Conservation (phyloP, 2,797 vertebrate species). For the Eptatretus atami region DNA sequence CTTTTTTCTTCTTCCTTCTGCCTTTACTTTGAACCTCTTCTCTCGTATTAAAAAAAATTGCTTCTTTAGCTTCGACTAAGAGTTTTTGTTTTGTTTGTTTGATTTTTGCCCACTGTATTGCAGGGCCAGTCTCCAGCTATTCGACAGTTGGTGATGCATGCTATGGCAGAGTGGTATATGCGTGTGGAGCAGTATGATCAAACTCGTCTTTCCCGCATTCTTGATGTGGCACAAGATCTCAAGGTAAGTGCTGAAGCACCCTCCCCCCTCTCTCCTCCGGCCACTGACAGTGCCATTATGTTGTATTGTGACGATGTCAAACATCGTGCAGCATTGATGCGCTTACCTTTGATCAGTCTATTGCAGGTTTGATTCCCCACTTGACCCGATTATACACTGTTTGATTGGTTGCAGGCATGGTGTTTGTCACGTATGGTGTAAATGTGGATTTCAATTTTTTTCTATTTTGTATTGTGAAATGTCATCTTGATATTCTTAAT, state of each 20-base stretch:
- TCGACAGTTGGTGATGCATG: slow-evolving; percentile 97
- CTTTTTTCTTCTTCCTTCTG: background rate
- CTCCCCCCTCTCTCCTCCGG: slow-evolving; percentile 3
- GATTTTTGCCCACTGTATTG: background rate
- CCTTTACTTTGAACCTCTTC: background rate
- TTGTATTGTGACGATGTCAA: too few relatives aligned
- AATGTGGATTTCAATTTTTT: too few relatives aligned
- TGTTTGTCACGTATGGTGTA: too few relatives aligned
- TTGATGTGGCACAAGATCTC: slow-evolving; percentile 95
- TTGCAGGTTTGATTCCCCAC: too few relatives aligned
- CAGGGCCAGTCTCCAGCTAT: slow-evolving; percentile 95
- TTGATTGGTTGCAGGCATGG: too few relatives aligned
- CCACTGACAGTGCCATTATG: too few relatives aligned
- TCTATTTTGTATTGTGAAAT: too few relatives aligned
- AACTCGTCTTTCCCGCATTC: slow-evolving; percentile 82
- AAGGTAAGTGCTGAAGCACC: slow-evolving; percentile 26
- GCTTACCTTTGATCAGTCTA: background rate
- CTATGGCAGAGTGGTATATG: slow-evolving; percentile 99
- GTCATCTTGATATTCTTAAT: too few relatives aligned
- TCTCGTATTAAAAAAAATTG: background rate
- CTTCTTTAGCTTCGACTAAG: too few relatives aligned
- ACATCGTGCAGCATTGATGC: background rate
- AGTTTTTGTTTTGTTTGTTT: background rate
- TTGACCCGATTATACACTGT: too few relatives aligned
- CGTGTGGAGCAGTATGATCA: slow-evolving; percentile 95